Conservation (phyloP, 2,888 invertebrate species). For the Leucozona laternaria region DNA sequence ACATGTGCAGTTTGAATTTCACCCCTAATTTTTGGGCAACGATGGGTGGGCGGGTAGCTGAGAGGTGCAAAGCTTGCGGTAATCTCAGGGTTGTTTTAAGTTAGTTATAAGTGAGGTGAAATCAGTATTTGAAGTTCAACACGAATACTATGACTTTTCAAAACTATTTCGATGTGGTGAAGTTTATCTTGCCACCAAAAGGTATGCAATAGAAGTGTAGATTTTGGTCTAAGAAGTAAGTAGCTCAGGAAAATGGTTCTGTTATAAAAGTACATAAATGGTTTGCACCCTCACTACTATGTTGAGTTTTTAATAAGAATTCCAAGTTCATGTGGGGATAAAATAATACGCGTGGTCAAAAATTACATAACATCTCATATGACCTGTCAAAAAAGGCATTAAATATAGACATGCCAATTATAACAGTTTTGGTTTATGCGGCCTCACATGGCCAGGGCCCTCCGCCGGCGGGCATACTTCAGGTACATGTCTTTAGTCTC, state of each 20-base stretch:
- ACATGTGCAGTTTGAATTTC: slow-evolving; percentile 71
- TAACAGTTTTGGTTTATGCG: too few relatives aligned
- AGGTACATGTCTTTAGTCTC: too few relatives aligned
- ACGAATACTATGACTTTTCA: background rate
- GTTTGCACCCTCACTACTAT: background rate
- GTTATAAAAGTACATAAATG: background rate
- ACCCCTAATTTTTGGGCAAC: slow-evolving; percentile 38
- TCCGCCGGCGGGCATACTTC: too few relatives aligned
- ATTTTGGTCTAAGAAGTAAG: background rate
- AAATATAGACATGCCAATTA: too few relatives aligned
- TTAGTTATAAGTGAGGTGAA: slow-evolving; percentile 11
- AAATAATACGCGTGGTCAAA: too few relatives aligned
- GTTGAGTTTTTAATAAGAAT: background rate
- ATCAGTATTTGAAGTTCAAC: background rate
- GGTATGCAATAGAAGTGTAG: slow-evolving; percentile 4
- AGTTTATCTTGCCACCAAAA: background rate
- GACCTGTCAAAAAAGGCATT: too few relatives aligned
- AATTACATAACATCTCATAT: too few relatives aligned
- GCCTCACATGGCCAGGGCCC: too few relatives aligned
- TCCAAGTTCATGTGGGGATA: background rate
- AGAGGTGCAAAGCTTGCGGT: slow-evolving; percentile 15
- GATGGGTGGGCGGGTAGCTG: slow-evolving; percentile 25
- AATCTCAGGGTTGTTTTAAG: slow-evolving; percentile 24
- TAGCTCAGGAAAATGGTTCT: background rate
- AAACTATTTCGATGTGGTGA: background rate